Evolutionary conservation across 2,113 vertebrate species (phyloP).

Genomic region (Trematomus loennbergii): DNA sequence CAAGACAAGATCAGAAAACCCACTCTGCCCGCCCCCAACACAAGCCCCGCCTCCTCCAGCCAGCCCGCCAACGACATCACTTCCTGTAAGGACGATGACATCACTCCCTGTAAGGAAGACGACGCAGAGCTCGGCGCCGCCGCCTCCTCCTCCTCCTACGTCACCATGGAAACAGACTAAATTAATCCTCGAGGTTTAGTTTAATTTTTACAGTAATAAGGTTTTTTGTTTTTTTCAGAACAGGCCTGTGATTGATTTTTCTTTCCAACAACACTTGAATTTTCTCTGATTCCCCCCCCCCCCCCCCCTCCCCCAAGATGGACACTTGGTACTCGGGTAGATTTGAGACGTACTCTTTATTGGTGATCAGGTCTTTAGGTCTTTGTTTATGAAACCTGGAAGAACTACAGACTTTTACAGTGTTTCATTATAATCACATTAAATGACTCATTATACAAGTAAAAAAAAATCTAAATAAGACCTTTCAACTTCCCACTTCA

Average conservation of each 20-base stretch:
- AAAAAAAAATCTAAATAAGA: too few species aligned
- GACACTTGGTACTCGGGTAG: slow-evolving; percentile 14
- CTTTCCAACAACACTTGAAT: slow-evolving; percentile 15
- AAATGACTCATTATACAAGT: background rate
- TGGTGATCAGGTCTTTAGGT: background rate
- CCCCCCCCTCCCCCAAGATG: too few species aligned
- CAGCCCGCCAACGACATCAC: slow-evolving; percentile 55
- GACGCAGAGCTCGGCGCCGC: slow-evolving; percentile 20
- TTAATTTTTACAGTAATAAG: background rate
- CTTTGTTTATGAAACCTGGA: background rate
- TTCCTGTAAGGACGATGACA: slow-evolving; percentile 51
- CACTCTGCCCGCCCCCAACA: slow-evolving; percentile 54
- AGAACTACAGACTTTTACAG: background rate
- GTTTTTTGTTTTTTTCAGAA: background rate
- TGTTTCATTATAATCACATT: background rate
- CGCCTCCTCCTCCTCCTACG: slow-evolving; percentile 41
- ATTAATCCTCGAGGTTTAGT: background rate
- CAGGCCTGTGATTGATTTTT: background rate
- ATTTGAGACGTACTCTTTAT: background rate
- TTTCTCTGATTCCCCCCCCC: background rate
- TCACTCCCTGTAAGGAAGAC: slow-evolving; percentile 55
- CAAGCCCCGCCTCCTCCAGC: slow-evolving; percentile 45
- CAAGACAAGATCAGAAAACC: slow-evolving; percentile 86
- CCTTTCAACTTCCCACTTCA: too few species aligned
- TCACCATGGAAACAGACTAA: slow-evolving; percentile 82